Conservation (phyloP, 2,888 invertebrate genomes). For the Platycnemis pennipes region DNA sequence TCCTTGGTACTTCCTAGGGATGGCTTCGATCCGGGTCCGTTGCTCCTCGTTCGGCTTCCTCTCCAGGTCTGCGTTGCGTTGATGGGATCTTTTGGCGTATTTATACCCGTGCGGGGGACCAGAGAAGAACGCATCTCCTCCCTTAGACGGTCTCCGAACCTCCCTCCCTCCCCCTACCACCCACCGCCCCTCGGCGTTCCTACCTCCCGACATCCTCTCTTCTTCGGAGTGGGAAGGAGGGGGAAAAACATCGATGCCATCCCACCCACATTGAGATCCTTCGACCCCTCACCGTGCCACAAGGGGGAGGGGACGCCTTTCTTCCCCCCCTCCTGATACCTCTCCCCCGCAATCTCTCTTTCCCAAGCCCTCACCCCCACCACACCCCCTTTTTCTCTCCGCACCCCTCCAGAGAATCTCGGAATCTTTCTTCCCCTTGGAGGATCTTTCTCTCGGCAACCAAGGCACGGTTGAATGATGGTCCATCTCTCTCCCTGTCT, state of each 20-base stretch:
- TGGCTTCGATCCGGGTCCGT: neutral
- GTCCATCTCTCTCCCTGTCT: slow-evolving; percentile 1
- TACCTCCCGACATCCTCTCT: neutral
- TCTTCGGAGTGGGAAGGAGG: neutral
- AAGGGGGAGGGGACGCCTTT: neutral
- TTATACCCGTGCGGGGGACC: slow-evolving; percentile 55
- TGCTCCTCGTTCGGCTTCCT: slow-evolving; percentile 39
- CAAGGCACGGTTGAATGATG: neutral
- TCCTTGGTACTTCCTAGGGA: neutral
- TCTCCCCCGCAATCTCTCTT: neutral
- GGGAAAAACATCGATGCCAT: neutral
- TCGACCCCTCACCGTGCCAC: neutral
- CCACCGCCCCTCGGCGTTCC: neutral
- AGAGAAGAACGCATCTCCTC: neutral
- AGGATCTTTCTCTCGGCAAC: neutral
- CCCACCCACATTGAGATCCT: neutral
- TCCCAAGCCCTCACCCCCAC: neutral
- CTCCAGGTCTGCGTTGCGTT: slow-evolving; percentile 7
- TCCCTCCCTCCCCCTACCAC: neutral
- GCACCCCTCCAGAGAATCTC: slow-evolving; percentile 4
- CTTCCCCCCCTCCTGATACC: neutral
- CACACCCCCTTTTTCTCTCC: slow-evolving; percentile 2
- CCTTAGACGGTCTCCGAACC: neutral
- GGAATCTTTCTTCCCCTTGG: neutral
- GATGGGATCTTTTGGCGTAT: slow-evolving; percentile 59